Percentiles rank a stretch among this genome's conserved stretches.
Evolutionary conservation across 2,797 vertebrate genomes (phyloP).

Genomic region (Tapirus indicus): DNA sequence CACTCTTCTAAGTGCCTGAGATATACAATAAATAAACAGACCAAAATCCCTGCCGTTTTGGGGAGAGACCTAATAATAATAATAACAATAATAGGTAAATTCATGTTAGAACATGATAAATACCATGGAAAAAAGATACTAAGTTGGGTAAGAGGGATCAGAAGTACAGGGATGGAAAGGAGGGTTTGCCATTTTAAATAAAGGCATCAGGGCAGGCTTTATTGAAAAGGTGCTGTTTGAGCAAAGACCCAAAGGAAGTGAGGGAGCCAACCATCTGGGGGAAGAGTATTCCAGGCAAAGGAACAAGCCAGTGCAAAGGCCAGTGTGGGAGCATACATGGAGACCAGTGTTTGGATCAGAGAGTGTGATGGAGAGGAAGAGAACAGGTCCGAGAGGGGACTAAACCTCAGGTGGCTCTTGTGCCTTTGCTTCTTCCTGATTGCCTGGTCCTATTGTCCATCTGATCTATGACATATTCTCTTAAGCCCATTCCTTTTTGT

Average conservation of each 20-base stretch:
- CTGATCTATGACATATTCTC: background rate
- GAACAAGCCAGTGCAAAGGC: background rate
- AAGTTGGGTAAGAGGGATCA: background rate
- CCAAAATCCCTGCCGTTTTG: background rate
- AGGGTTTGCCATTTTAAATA: background rate
- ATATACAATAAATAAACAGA: constrained; percentile 13
- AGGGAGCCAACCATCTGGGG: background rate
- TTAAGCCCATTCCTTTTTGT: constrained; percentile 39
- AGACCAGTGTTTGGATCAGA: background rate
- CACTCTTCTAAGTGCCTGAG: background rate
- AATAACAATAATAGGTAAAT: background rate
- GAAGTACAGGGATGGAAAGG: background rate
- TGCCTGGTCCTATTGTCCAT: background rate
- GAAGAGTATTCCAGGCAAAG: background rate
- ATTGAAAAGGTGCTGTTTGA: background rate
- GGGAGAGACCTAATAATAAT: background rate
- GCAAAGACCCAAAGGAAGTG: background rate
- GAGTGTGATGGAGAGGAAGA: background rate
- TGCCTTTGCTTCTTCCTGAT: constrained; percentile 6
- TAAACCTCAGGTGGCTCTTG: background rate
- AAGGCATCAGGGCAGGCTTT: background rate
- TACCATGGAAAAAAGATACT: background rate
- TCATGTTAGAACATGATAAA: constrained; percentile 15
- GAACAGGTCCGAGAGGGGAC: background rate
- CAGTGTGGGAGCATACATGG: background rate